Percentiles rank a stretch among this genome's conserved stretches.
Conservation (phyloP, 2,888 invertebrate species). For the Neoascia interrupta region DNA sequence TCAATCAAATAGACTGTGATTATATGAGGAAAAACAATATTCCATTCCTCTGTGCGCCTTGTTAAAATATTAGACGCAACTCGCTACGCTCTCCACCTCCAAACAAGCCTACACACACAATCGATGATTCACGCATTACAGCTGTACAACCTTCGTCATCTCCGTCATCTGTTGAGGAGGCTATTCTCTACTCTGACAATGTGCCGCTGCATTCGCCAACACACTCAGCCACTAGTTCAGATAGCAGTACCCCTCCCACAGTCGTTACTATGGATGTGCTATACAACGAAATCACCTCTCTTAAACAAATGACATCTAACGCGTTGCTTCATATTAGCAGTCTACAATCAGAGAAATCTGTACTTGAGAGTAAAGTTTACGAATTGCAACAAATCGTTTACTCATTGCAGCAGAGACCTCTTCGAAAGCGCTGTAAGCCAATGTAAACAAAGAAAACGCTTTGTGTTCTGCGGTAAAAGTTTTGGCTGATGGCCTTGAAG, state of each 20-base stretch:
- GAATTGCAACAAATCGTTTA: too few species aligned
- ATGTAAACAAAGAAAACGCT: too few species aligned
- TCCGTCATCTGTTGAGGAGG: not conserved
- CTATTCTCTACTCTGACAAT: not conserved
- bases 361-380: too few species aligned
- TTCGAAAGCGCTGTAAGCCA: too few species aligned
- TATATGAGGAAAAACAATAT: not conserved
- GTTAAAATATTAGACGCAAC: not conserved
- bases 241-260: not conserved
- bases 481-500: too few species aligned
- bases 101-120: not conserved
- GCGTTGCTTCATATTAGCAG: not conserved
- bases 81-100: not conserved
- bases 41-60: not conserved
- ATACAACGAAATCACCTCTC: not conserved
- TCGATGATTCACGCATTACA: not conserved
- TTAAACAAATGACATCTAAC: not conserved
- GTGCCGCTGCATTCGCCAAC: not conserved
- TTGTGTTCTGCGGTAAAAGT: too few species aligned
- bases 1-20: conserved; percentile 3
- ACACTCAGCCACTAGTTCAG: not conserved
- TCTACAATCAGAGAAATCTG: conserved; percentile 9
- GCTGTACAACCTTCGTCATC: not conserved
- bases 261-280: not conserved
- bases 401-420: too few species aligned